Evolutionary conservation across 2,797 vertebrate genomes (phyloP), one percentile per base, ranked within the genome.

Genomic region (Tarsius wallacei): DNA sequence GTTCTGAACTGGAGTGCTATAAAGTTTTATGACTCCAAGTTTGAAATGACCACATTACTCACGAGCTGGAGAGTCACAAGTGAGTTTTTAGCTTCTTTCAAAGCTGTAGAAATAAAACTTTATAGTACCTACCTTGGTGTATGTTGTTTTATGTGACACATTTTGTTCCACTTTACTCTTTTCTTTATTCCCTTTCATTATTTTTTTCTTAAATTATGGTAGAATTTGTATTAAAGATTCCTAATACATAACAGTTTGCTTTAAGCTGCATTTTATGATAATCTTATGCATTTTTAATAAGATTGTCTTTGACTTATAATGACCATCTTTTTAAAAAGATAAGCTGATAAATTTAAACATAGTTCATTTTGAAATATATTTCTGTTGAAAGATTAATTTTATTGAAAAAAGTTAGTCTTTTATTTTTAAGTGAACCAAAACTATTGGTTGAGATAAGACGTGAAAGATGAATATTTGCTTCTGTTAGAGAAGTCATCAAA

Each of bases 31-130:
- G 47, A 71, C 83, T 66, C 36, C 91, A 97, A 96, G 95, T 97
- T 95, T 96, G 96, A 97, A 98, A 98, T 97, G 96, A 97, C 96
- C 96, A 94, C 91, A 98, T 98, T 97, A 96, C 94, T 97, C 93
- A 94, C 81, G 80, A 97, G 80, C 93, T 96, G 28, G 47, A 78
- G 86, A 97, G 91, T 97, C 95, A 96, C 86, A 94, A 90, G 90
- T 97, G 96, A 97, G 95, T 91, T 97, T 98, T 98, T 94, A 97
- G 86, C 86, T 97, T 96, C 93, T 98, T 94, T 96, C 94, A 96
- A 98, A 96, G 77, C 83, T 93, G 53, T 91, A 66, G 83, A 97
- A 97, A 97, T 98, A 97, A 98, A 98, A 97, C 71, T 98, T 98
- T 95, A 97, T 95, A 94, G 90, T 84, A 84, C 70, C 88, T 97